Percentiles rank a stretch among this genome's conserved stretches.
phyloP scores from a whole-genome alignment of 2,797 vertebrate genomes.

The Sebastes matsubarae region DNA sequence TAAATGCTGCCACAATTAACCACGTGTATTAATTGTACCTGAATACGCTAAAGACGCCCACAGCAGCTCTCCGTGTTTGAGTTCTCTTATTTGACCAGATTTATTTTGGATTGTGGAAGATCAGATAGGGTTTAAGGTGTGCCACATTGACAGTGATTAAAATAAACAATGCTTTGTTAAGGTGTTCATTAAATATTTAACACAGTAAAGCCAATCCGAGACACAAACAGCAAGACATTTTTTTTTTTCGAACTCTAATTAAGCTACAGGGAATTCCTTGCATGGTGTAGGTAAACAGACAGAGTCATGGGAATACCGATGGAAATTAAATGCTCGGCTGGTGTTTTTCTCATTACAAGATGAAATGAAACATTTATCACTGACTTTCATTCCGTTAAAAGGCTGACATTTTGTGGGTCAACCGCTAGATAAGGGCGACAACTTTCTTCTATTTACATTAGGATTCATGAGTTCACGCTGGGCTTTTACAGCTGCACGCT shows the following conservation, averaged over 20 bases:
- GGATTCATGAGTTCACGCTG: constrained; percentile 49
- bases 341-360: constrained; percentile 83
- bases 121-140: constrained; percentile 57
- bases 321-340: constrained; percentile 82
- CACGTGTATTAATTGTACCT: constrained; percentile 17
- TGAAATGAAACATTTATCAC: constrained; percentile 85
- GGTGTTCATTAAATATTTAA: constrained; percentile 84
- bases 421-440: constrained; percentile 64
- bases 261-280: constrained; percentile 85
- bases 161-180: constrained; percentile 82
- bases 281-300: constrained; percentile 87
- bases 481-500: constrained; percentile 18
- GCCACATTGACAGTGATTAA: constrained; percentile 75
- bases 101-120: constrained; percentile 58
- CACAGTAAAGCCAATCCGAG: constrained; percentile 76
- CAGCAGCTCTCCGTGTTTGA: neutral
- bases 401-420: constrained; percentile 80
- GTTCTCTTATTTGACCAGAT: constrained; percentile 58
- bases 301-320: constrained; percentile 80
- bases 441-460: constrained; percentile 64
- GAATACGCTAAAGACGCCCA: constrained; percentile 39
- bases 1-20: constrained; percentile 39
- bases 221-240: constrained; percentile 75
- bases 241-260: constrained; percentile 83
- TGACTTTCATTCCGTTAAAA: constrained; percentile 79